Base-by-base conservation (phyloP, 2,888 invertebrate species). In the Tetragonisca angustula region DNA sequence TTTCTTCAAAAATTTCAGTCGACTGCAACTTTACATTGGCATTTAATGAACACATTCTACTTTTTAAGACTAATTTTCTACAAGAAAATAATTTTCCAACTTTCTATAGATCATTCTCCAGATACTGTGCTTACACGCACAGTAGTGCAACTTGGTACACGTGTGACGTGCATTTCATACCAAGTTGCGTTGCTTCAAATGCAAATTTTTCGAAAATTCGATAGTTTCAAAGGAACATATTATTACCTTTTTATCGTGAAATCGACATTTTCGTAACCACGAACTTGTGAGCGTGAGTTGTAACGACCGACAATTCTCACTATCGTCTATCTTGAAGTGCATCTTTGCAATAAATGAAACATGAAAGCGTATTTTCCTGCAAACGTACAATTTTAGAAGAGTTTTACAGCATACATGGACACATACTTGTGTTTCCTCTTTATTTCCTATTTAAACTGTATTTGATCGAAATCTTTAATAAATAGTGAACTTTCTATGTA, bases 331-430 rank as follows among this genome's bases (percentile, higher is more conserved):
- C 67, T n/a, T 27, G n/a, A 27, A 43, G 21, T 62, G 62, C 74
- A 74, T 77, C 71, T 54, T 64, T 71, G 17, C 32, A 27, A n/a
- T 19, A 64, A 49, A 77, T 71, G 43, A 71, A 64, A 65, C 64
- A 43, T n/a, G 71, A 77, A 65, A 77, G 27, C n/a, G 17, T 17
- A 50, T 49, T 71, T 77, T 24, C 17, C 49, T 9, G 4, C 2
- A 17, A 56, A n/a, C 27, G 56, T 56, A 27, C 2, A 71, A 76
- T 62, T 69, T 76, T 70, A 21, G 54, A 54, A 52, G 4, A 70
- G 54, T 43, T 70, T 70, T 64, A 49, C 36, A 4, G 24, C 17
- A 32, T 75, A 24, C 5, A 13, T 9, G 64, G 17, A 70, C 62
- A 71, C 13, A 6, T 36, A 2, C 13, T 50, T 49, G 9, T 15